Percentiles rank a stretch among this genome's conserved stretches.
Conservation (phyloP, 2,888 invertebrate genomes). For the Ichneumon xanthorius region DNA sequence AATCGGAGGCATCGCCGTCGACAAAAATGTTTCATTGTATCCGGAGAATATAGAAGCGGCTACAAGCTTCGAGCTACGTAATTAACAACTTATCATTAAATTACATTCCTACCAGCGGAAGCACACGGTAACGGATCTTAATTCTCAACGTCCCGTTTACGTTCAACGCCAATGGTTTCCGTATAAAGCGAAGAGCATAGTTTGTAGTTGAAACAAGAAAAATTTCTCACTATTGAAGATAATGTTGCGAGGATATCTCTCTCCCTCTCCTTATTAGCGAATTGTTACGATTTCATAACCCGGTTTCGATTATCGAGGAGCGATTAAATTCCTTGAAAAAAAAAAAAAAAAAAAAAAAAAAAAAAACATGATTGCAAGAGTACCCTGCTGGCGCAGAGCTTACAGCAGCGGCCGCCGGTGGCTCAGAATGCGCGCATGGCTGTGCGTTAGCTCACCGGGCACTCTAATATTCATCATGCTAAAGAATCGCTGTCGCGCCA, state of each 20-base stretch:
- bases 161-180: constrained; percentile 59
- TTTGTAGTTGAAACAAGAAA: constrained; percentile 2
- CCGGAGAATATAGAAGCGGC: background rate
- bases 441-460: background rate
- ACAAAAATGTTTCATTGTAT: constrained; percentile 10
- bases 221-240: background rate
- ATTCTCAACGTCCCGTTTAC: constrained; percentile 60
- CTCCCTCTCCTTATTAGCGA: background rate
- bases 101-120: constrained; percentile 60
- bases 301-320: constrained; percentile 37
- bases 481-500: background rate
- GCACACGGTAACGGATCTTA: constrained; percentile 63
- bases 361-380: background rate
- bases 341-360: no score
- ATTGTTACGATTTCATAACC: constrained; percentile 2
- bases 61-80: background rate
- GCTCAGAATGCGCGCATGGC: background rate
- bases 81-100: constrained; percentile 52
- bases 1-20: constrained; percentile 22
- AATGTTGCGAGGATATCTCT: background rate
- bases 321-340: constrained; percentile 27
- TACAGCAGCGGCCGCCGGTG: background rate
- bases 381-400: background rate
- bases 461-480: constrained; percentile 10
- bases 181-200: constrained; percentile 14